Conservation (phyloP, 2,888 invertebrate genomes). For the Tetragonisca angustula region DNA sequence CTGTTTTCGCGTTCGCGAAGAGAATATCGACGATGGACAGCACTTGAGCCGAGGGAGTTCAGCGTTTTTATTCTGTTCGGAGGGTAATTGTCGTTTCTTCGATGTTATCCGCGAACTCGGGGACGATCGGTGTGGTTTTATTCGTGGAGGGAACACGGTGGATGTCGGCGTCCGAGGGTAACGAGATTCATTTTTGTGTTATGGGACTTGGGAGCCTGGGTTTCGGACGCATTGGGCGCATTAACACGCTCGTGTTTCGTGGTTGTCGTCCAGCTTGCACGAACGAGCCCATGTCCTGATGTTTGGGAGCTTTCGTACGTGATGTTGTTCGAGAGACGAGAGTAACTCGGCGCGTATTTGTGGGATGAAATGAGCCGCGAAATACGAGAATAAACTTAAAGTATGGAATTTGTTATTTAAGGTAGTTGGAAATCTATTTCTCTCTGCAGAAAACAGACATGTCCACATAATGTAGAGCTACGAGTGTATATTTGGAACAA, state of each 20-base stretch:
- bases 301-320: slow-evolving; percentile 16
- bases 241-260: slow-evolving; percentile 40
- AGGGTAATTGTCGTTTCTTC: slow-evolving; percentile 42
- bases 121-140: not conserved
- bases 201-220: slow-evolving; percentile 2
- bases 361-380: not conserved
- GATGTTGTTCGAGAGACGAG: slow-evolving; percentile 6
- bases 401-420: not conserved
- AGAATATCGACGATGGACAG: slow-evolving; percentile 26
- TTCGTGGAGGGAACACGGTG: not conserved
- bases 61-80: slow-evolving; percentile 33
- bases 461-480: not conserved
- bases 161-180: not conserved
- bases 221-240: slow-evolving; percentile 12
- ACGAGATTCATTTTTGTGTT: slow-evolving; percentile 13
- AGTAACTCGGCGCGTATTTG: not conserved
- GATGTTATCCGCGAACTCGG: not conserved
- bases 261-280: slow-evolving; percentile 28
- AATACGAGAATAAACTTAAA: not conserved
- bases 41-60: not conserved
- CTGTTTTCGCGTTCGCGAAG: not conserved
- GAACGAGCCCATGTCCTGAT: slow-evolving; percentile 22
- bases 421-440: not conserved
- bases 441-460: not conserved
- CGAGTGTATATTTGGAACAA: no score